phyloP scores from a whole-genome alignment of 2,797 vertebrate species.

The Parambassis ranga region DNA sequence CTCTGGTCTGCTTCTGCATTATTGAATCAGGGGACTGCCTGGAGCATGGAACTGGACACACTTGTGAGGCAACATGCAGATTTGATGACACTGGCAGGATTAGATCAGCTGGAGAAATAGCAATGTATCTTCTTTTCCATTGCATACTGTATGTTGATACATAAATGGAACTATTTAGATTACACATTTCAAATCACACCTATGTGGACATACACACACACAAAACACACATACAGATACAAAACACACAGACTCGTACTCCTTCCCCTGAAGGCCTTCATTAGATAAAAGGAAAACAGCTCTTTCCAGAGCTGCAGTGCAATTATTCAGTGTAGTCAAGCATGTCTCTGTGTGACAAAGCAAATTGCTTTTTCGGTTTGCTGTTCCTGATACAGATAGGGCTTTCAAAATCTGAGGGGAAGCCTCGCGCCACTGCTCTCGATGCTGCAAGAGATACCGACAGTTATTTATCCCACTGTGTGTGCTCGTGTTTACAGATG shows the following conservation, averaged over 20 bases:
- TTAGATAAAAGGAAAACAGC: slow-evolving; percentile 83
- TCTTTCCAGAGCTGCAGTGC: slow-evolving; percentile 77
- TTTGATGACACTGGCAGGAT: slow-evolving; percentile 46
- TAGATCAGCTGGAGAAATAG: slow-evolving; percentile 18
- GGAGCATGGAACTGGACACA: slow-evolving; percentile 56
- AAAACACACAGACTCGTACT: slow-evolving; percentile 25
- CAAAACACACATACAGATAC: slow-evolving; percentile 7
- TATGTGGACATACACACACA: neutral
- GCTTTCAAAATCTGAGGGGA: slow-evolving; percentile 77
- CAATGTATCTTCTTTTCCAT: neutral
- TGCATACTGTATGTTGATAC: slow-evolving; percentile 24
- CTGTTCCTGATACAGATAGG: slow-evolving; percentile 81
- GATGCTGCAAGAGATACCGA: slow-evolving; percentile 63
- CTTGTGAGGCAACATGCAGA: slow-evolving; percentile 61
- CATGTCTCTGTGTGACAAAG: slow-evolving; percentile 85
- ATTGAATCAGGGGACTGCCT: slow-evolving; percentile 56
- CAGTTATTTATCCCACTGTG: slow-evolving; percentile 76
- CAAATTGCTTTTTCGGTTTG: slow-evolving; percentile 85
- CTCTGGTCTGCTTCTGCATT: slow-evolving; percentile 61
- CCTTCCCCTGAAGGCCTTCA: slow-evolving; percentile 74
- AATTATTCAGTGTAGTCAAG: slow-evolving; percentile 84
- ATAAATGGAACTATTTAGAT: neutral
- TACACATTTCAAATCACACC: slow-evolving; percentile 13
- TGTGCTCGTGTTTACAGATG: slow-evolving; percentile 65
- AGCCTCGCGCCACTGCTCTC: slow-evolving; percentile 65